Percentiles rank a stretch among this genome's conserved stretches.
phyloP scores from a whole-genome alignment of 2,888 invertebrate genomes.

The Gandaritis pyraliata region DNA sequence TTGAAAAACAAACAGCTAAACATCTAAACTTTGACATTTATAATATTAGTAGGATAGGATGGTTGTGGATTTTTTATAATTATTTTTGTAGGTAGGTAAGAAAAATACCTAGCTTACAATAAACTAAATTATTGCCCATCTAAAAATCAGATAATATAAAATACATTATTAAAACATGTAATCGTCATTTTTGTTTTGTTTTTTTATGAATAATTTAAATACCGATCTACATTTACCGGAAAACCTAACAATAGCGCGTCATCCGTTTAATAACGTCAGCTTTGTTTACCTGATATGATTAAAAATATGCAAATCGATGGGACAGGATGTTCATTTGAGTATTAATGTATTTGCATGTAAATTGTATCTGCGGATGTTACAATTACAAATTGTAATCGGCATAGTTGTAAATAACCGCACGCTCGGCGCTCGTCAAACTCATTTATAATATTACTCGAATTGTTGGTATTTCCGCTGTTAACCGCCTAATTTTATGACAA shows the following conservation, averaged over 20 bases:
- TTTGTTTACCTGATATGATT: slow-evolving; percentile 77
- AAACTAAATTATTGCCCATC: too few species aligned
- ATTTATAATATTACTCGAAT: slow-evolving; percentile 26
- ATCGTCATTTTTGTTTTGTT: slow-evolving; percentile 70
- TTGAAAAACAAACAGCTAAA: too few species aligned
- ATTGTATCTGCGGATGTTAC: slow-evolving; percentile 78
- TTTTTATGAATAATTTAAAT: slow-evolving; percentile 76
- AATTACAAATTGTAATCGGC: slow-evolving; percentile 73
- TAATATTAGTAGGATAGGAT: too few species aligned
- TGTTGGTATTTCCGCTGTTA: slow-evolving; percentile 19
- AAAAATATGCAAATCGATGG: slow-evolving; percentile 84
- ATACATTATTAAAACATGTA: slow-evolving; percentile 59
- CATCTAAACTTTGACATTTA: too few species aligned
- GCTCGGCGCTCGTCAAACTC: slow-evolving; percentile 38
- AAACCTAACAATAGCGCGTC: slow-evolving; percentile 72
- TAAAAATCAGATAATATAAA: slow-evolving; percentile 36
- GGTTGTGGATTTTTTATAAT: too few species aligned
- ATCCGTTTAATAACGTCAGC: slow-evolving; percentile 66
- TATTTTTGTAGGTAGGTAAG: too few species aligned
- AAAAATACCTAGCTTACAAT: too few species aligned
- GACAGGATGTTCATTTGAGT: slow-evolving; percentile 81
- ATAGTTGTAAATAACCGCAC: slow-evolving; percentile 64
- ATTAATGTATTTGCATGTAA: slow-evolving; percentile 82
- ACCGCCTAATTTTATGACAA: slow-evolving; percentile 15
- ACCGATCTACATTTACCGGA: slow-evolving; percentile 63